Evolutionary conservation across 2,888 invertebrate species (phyloP), one percentile per base, ranked within the genome.

Genomic region (Maniola hyperantus): DNA sequence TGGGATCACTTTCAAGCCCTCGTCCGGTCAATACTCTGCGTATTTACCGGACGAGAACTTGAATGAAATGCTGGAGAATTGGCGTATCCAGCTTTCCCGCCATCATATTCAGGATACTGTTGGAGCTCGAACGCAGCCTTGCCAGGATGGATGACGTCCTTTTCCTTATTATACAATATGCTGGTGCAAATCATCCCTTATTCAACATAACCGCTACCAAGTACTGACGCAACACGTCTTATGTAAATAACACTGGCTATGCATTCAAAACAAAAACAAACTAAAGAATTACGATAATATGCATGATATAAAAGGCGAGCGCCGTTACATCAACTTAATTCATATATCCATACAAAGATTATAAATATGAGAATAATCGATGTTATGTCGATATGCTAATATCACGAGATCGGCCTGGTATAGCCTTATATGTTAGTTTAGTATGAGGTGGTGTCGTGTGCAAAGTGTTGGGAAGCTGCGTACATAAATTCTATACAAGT

Each of bases 391-490:
- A 58, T 55, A 67, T 71, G 66, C 66, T 61, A 67, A 69, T 73
- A 73, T 68, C 72, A 5, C 53, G n/a, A 65, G 70, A 65, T 68
- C 66, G 67, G 63, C 66, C 71, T 62, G 34, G 46, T 54, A 53
- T 59, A 18, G 36, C 59, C 68, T 54, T 68, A 44, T 42, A 65
- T 50, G 48, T 51, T 10, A 33, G 36, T 33, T 18, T 33, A 39
- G 62, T 34, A 39, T 10, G 10, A 46, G 44, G 46, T 72, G 44
- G 70, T 67, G 64, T 62, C 72, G 72, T 68, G 72, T 58, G 71
- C 71, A 70, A 68, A 68, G 44, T 44, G 42, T 51, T 39, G 58
- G 58, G 33, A 66, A 61, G n/a, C 44, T 60, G 36, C 36, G 20
- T 53, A 13, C 18, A 34, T 61, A 20, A 42, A 10, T 58, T 39